Evolutionary conservation across 2,113 vertebrate genomes (phyloP), one percentile per base, ranked within the genome.

Genomic region (Brachionichthys hirsutus): DNA sequence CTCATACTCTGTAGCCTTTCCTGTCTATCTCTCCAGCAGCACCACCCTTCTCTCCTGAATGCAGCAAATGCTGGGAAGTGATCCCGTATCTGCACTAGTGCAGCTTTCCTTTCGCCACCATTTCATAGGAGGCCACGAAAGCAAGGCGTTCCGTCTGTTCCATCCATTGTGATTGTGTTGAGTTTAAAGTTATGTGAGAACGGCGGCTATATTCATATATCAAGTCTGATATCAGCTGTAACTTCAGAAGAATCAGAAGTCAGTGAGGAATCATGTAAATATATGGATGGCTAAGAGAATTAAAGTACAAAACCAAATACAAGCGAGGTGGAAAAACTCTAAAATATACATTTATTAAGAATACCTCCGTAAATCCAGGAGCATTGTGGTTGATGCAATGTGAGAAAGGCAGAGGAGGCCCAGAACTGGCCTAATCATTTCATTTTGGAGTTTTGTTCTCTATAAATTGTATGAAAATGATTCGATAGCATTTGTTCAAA

Each of bases 31-130:
- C 54, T 67, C 74, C 17, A 20, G 62, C 68, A 63, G 73, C 81
- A 65, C 70, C 83, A 54, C 76, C 80, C 71, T 75, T 55, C 51
- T 76, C 49, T 52, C 4, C 12, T 10, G 9, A 85, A 70, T 78
- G 76, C 70, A 78, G 69, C 77, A 74, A 77, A 87, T 89, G 87
- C 76, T 82, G 70, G 67, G 74, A 85, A 86, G 65, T 62, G 48
- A 36, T 75, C 76, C 78, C 67, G 77, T 20, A n/a, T 30, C 38
- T 57, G 71, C 72, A 75, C 47, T 6, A 70, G 67, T 78, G 63
- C 70, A 36, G 13, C 71, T 84, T 78, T 78, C 54, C 66, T 72
- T 51, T 69, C 16, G 73, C 45, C 16, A 24, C 22, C 66, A 48
- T 17, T 13, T 48, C 40, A 62, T 19, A 13, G 34, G n/a, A 34